A percentile compares a stretch with the other conserved stretches of the same genome.
phyloP scores from a whole-genome alignment of 2,113 vertebrate species.

The Puntigrus tetrazona region DNA sequence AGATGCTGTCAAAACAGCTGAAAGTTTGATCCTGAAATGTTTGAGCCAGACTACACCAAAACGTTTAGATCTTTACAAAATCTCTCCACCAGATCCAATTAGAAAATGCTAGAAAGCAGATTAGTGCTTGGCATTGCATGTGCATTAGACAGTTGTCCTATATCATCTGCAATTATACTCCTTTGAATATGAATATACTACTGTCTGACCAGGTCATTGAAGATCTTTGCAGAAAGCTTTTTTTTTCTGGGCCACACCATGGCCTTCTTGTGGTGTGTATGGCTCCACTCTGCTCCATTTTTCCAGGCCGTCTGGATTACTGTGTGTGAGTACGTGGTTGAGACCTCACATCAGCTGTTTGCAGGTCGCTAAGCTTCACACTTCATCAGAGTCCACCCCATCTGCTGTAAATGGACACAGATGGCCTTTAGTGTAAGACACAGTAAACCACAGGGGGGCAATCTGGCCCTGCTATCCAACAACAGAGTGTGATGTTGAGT shows the following conservation, averaged over 20 bases:
- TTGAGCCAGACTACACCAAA: neutral
- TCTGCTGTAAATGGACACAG: conserved; percentile 72
- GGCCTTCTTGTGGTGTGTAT: neutral
- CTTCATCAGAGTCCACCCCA: conserved; percentile 60
- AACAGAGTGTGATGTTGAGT: conserved; percentile 19
- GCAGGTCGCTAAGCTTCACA: conserved; percentile 57
- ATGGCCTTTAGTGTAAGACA: conserved; percentile 68
- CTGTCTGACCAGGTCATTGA: neutral
- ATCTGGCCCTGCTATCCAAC: conserved; percentile 43
- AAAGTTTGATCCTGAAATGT: neutral
- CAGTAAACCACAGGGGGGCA: conserved; percentile 59
- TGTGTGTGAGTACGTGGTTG: conserved; percentile 10
- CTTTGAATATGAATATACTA: neutral
- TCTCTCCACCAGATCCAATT: neutral
- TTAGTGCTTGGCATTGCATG: neutral
- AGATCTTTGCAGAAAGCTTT: neutral
- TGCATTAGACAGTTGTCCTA: neutral
- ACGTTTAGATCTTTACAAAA: neutral
- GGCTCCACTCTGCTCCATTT: neutral
- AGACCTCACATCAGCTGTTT: conserved; percentile 41
- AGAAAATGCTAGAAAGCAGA: neutral
- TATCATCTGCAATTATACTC: neutral
- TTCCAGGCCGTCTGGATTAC: conserved; percentile 4
- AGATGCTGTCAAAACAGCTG: neutral
- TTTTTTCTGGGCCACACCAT: neutral